Base-by-base conservation (phyloP, 2,888 invertebrate genomes). In the Pachycephus smyrnensis region DNA sequence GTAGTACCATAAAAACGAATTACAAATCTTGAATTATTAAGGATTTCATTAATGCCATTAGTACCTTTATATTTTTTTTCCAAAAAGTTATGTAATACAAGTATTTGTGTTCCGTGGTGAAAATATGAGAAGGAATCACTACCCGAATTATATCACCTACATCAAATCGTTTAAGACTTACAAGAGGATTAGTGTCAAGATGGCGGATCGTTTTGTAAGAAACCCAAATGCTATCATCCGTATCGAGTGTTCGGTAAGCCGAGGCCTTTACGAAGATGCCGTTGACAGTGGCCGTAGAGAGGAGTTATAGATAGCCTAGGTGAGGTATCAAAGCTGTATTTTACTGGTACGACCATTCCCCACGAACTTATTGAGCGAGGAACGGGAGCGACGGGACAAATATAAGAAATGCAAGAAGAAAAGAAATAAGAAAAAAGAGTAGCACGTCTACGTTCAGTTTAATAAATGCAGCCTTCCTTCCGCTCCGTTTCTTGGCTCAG, bases 391-490 rank as follows among this genome's bases (percentile, higher is more conserved):
- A 23, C 55, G 55, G 55, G 55, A 55, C 55, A 55, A 55, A 23
- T 55, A 15, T 23, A 23, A 55, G 55, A 9, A 15, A 55, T 23
- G 55, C 15, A 31, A 31, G 71, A 71, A 71, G 71, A 71, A 32
- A 71, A 32, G 15, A 71, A 31, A 31, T 71, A 71, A 32, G 71
- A 31, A 32, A 71, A 32, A 23, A 71, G n/a, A 9, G 77, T 74
- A 82, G 84, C 84, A 84, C 84, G 86, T 87, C 84, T 83, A 82
- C 85, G 85, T 83, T 83, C 85, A 82, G 85, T 88, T 88, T 88
- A 89, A 89, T 89, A 88, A 89, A 89, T 88, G 88, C 88, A 86
- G 86, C 82, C 85, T 86, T 86, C 86, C 86, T 88, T 87, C 86
- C 87, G 88, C 86, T 88, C 82, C 86, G 84, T 88, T 88, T 86